Evolutionary conservation across 2,888 invertebrate genomes (phyloP), one percentile per base, ranked within the genome.

Genomic region (Lumbricus terrestris): DNA sequence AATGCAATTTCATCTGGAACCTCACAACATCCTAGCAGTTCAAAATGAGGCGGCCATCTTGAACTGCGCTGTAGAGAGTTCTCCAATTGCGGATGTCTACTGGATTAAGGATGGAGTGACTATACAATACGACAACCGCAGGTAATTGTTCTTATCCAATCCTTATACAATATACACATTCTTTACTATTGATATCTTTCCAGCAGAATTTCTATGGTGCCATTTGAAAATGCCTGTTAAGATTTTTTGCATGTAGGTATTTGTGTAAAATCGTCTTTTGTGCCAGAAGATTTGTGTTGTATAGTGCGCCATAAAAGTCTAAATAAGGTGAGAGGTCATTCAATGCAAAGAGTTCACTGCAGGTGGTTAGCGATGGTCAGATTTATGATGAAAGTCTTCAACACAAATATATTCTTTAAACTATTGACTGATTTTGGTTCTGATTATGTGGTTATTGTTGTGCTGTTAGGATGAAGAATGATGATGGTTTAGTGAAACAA

Each of bases 101-200:
- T 85, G 85, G 85, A 85, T 85, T 85, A 85, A 85, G n/a, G 85
- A 85, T 15, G 85, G 85, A 6, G 85, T 85, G 20, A 20, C 85
- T 34, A 37, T 85, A 23, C 34, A 85, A 18, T 85, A 85, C 35
- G 85, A 85, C 37, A 37, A 85, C 37, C 34, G 85, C 34, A 85
- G 85, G 85, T 85, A 85, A 85, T 35, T n/a, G n/a, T n/a, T 13
- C 29, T n/a, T 16, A n/a, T 69, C 4, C n/a, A 69, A 4, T 11
- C 13, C 69, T 69, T 69, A n/a, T 54, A 29, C 18, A 42, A n/a
- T 54, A 29, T 42, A 42, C 11, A 47, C n/a, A n/a, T 69, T n/a
- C 69, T 16, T 69, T 16, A 29, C 6, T 11, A 69, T 16, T n/a
- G 13, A n/a, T n/a, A n/a, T n/a, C 20, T 23, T 20, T 23, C 20